These are phyloP conservation scores for Masticophis lateralis DNA, from an alignment of 2,797 vertebrate genomes.

Conservation along the genomic window DNA sequence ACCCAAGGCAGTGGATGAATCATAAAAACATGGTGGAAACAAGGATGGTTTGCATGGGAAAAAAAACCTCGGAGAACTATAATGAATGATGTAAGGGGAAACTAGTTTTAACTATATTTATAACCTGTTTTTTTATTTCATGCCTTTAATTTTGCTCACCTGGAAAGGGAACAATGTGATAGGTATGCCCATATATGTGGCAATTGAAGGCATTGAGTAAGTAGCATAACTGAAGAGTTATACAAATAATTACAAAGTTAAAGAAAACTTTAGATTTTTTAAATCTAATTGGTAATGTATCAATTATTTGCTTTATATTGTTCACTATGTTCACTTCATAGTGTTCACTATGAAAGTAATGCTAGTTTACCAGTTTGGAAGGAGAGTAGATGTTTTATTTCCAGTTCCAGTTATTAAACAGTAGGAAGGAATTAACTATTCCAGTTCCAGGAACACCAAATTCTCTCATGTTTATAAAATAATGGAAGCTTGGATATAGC, in stretches of 20 bases:
- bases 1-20: background rate
- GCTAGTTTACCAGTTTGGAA: background rate
- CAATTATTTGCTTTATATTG: background rate
- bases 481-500: background rate
- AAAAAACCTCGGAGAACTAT: background rate
- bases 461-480: background rate
- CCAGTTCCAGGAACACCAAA: background rate
- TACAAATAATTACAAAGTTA: background rate
- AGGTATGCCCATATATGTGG: background rate
- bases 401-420: background rate
- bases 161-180: background rate
- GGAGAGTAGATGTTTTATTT: background rate
- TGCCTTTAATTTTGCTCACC: background rate
- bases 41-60: background rate
- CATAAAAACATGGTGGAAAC: background rate
- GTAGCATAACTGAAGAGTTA: background rate
- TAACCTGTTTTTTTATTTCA: background rate
- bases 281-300: background rate
- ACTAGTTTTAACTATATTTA: background rate
- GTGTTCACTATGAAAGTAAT: background rate
- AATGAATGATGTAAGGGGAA: background rate
- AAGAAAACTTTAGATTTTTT: background rate
- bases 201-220: background rate
- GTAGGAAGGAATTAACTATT: background rate
- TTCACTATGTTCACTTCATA: too few relatives aligned